These are phyloP conservation scores for Cyprinodon variegatus DNA, from an alignment of 2,113 vertebrate genomes.

Conservation along the genomic window DNA sequence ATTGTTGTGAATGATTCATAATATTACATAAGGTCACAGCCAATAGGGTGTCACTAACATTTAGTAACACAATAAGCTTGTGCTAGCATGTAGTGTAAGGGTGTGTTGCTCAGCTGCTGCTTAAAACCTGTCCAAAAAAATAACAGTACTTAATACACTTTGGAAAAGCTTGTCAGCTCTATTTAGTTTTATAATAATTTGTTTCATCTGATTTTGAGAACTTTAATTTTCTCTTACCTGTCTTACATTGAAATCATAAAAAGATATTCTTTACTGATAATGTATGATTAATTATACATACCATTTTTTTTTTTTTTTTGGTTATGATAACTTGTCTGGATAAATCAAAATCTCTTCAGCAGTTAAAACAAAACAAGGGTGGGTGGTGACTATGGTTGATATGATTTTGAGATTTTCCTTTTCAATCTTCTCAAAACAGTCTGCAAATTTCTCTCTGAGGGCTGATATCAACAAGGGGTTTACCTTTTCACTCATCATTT, in stretches of 20 bases:
- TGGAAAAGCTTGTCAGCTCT: not conserved
- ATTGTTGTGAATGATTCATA: conserved; percentile 36
- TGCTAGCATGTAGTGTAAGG: conserved; percentile 36
- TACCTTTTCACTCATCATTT: too few relatives aligned
- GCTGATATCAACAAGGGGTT: too few relatives aligned
- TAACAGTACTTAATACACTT: not conserved
- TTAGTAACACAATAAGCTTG: conserved; percentile 44
- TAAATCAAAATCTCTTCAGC: too few relatives aligned
- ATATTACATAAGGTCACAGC: conserved; percentile 46
- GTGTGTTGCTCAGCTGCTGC: conserved; percentile 33
- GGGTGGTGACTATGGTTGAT: conserved; percentile 3
- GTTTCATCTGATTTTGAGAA: not conserved
- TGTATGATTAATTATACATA: not conserved
- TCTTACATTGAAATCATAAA: conserved; percentile 10
- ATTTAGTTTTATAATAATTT: not conserved
- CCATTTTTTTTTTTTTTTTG: conserved; percentile 31
- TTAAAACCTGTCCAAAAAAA: conserved; percentile 22
- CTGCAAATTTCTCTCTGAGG: too few relatives aligned
- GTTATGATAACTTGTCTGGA: not conserved
- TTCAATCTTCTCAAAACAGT: too few relatives aligned
- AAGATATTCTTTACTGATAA: too few relatives aligned
- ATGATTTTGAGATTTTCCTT: conserved; percentile 10
- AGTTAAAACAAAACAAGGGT: too few relatives aligned
- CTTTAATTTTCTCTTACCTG: not conserved
- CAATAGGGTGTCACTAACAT: conserved; percentile 45